phyloP scores from a whole-genome alignment of 1,140 invertebrate genomes.

The Coenobita brevimanus region DNA sequence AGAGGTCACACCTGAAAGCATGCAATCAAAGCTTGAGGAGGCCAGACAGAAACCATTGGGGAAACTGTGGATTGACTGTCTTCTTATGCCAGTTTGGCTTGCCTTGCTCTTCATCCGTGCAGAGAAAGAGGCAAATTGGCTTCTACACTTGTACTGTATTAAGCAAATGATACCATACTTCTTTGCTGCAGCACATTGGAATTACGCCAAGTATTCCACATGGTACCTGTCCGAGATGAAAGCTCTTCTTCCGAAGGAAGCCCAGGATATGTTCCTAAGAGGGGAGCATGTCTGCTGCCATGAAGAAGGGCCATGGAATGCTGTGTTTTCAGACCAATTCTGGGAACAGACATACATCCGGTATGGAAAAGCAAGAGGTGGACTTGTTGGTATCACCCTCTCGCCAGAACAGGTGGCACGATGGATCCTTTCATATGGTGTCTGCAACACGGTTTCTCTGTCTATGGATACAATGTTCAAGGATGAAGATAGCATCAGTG shows the following conservation, averaged over 20 bases:
- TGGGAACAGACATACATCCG: neutral
- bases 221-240: too few relatives aligned
- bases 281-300: slow-evolving; percentile 15
- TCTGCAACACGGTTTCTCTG: too few relatives aligned
- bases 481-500: too few relatives aligned
- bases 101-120: neutral
- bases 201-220: too few relatives aligned
- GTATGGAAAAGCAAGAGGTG: neutral
- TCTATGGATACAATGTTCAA: too few relatives aligned
- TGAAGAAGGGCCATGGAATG: slow-evolving; percentile 35
- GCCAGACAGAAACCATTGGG: neutral
- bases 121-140: neutral
- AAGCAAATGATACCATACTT: neutral
- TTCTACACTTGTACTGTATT: neutral
- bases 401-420: neutral
- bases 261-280: neutral
- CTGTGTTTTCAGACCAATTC: neutral
- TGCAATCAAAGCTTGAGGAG: neutral
- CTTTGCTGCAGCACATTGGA: neutral
- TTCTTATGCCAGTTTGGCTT: neutral
- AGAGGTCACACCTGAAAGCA: neutral
- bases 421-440: too few relatives aligned
- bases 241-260: too few relatives aligned
- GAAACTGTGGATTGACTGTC: neutral
- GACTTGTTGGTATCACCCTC: neutral